phyloP scores from a whole-genome alignment of 2,113 vertebrate genomes.

The Callionymus lyra region DNA sequence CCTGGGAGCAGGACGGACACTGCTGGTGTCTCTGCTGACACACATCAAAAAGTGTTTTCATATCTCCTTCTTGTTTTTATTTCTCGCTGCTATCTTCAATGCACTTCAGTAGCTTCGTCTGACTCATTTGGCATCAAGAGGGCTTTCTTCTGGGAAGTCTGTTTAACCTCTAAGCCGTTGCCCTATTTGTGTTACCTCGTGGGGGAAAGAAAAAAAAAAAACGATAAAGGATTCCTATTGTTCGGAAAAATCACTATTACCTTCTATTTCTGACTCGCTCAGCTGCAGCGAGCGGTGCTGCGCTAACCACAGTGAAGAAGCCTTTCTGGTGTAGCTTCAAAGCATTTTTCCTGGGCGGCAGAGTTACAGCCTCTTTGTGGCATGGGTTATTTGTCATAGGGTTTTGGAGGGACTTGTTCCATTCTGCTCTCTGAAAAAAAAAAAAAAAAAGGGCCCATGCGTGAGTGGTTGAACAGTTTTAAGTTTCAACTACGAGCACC shows the following conservation, averaged over 20 bases:
- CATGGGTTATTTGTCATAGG: conserved; percentile 60
- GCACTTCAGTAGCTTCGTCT: conserved; percentile 35
- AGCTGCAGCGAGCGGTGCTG: conserved; percentile 8
- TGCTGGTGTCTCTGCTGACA: conserved; percentile 47
- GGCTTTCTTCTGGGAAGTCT: conserved; percentile 8
- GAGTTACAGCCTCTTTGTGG: conserved; percentile 72
- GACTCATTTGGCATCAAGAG: conserved; percentile 34
- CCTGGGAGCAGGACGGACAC: conserved; percentile 19
- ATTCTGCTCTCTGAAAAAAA: conserved; percentile 47
- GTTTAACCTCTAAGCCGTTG: conserved; percentile 9
- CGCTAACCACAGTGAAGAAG: conserved; percentile 28
- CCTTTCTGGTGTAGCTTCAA: conserved; percentile 52
- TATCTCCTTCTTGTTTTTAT: conserved; percentile 41
- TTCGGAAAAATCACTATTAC: conserved; percentile 6
- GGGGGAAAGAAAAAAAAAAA: too few relatives aligned
- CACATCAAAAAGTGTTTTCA: conserved; percentile 37
- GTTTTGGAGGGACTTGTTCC: conserved; percentile 68
- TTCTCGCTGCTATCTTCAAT: conserved; percentile 38
- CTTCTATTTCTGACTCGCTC: conserved; percentile 19
- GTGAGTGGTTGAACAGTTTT: conserved; percentile 58
- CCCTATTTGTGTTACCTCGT: conserved; percentile 8
- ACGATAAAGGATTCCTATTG: conserved; percentile 22
- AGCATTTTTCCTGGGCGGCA: conserved; percentile 56
- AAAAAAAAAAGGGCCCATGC: too few relatives aligned
- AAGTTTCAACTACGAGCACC: conserved; percentile 58